These are phyloP conservation scores for Arvicanthis niloticus DNA, from an alignment of 2,113 vertebrate species.

Conservation along the genomic window DNA sequence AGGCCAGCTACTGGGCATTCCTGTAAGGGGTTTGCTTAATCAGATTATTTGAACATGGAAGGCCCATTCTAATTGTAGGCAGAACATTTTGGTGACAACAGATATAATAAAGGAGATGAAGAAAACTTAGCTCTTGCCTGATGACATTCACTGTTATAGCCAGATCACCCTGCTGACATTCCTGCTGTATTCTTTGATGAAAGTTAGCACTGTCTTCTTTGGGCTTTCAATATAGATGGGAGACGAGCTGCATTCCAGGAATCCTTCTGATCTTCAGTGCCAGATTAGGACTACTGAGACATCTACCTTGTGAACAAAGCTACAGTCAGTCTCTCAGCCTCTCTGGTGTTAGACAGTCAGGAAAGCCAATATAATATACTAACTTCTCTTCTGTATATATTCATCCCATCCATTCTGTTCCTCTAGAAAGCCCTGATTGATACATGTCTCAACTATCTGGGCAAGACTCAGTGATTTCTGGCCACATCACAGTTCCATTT, in stretches of 20 bases:
- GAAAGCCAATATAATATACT: not conserved
- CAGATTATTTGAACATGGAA: not conserved
- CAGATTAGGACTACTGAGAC: not conserved
- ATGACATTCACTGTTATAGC: not conserved
- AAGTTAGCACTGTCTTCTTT: not conserved
- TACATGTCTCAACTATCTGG: not conserved
- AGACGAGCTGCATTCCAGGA: not conserved
- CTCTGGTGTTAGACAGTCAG: not conserved
- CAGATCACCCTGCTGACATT: not conserved
- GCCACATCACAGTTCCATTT: not conserved
- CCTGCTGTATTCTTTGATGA: not conserved
- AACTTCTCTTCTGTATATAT: not conserved
- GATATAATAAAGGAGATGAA: not conserved
- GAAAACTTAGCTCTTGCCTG: not conserved
- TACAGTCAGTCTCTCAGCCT: not conserved
- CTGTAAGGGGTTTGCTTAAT: not conserved
- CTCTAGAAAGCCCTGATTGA: not conserved
- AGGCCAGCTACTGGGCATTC: not conserved
- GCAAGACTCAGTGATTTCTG: not conserved
- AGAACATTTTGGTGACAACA: not conserved
- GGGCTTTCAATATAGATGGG: not conserved
- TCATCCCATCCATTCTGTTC: not conserved
- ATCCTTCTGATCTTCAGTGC: not conserved
- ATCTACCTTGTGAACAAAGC: not conserved
- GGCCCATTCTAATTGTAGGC: not conserved